Conservation (phyloP, 2,797 vertebrate species). For the Linurgus olivaceus region DNA sequence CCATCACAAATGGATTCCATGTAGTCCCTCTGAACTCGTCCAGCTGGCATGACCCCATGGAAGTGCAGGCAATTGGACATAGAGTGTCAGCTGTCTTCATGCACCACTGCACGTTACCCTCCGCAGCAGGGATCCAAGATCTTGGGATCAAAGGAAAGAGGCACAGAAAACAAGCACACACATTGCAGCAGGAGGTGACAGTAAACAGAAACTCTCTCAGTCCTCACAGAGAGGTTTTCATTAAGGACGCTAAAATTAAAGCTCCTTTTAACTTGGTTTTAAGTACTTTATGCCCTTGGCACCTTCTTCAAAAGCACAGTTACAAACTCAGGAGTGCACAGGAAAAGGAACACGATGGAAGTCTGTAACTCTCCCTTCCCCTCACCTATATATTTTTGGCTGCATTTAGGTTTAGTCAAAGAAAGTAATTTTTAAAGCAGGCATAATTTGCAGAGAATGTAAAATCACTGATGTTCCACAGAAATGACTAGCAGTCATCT, state of each 20-base stretch:
- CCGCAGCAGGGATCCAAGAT: slow-evolving; percentile 2
- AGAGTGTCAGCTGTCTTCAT: not conserved
- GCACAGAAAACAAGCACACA: not conserved
- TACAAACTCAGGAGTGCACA: not conserved
- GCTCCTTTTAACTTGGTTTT: slow-evolving; percentile 40
- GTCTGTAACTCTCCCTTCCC: not conserved
- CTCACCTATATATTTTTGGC: not conserved
- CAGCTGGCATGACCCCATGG: not conserved
- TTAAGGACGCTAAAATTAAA: slow-evolving; percentile 40
- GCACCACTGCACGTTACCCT: not conserved
- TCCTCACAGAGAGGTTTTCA: slow-evolving; percentile 33
- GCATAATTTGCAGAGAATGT: not conserved
- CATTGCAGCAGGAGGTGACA: slow-evolving; percentile 48
- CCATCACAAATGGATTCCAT: not conserved
- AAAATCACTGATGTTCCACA: not conserved
- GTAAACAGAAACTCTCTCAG: slow-evolving; percentile 38
- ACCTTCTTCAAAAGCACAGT: slow-evolving; percentile 40
- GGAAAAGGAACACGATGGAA: not conserved
- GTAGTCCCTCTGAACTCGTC: not conserved
- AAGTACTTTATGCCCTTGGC: slow-evolving; percentile 26
- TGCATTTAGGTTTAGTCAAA: not conserved
- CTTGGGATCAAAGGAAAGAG: slow-evolving; percentile 44
- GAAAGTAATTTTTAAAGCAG: not conserved
- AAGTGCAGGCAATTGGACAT: not conserved
- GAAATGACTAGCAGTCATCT: not conserved